Evolutionary conservation across 2,113 vertebrate species (phyloP).

Genomic region (Chaetorhynchus papuensis): DNA sequence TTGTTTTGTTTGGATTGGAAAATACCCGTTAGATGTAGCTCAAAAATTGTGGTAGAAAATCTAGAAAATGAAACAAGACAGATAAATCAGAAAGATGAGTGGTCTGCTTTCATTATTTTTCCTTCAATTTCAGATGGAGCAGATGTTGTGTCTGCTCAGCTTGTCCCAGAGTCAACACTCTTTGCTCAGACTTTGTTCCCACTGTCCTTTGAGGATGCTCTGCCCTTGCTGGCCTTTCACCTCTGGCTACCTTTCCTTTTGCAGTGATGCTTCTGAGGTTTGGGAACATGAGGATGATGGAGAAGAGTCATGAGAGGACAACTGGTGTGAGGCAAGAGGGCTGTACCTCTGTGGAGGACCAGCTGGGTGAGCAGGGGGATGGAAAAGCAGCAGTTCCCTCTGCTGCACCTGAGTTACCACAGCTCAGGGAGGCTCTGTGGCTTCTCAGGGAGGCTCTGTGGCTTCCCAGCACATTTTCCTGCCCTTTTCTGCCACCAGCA

Average conservation of each 20-base stretch:
- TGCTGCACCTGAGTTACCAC: not conserved
- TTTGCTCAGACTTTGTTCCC: not conserved
- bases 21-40: not conserved
- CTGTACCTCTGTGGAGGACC: not conserved
- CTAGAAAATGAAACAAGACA: not conserved
- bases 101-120: not conserved
- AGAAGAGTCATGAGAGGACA: not conserved
- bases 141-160: not conserved
- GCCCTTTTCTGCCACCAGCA: not conserved
- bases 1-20: slow-evolving; percentile 13
- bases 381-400: not conserved
- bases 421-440: not conserved
- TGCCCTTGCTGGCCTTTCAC: not conserved
- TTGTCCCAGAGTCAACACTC: not conserved
- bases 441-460: not conserved
- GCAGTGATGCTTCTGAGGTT: not conserved
- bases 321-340: not conserved
- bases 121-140: not conserved
- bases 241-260: not conserved
- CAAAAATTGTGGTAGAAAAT: not conserved
- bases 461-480: not conserved
- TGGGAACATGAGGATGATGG: not conserved
- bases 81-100: not conserved
- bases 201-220: not conserved
- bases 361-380: not conserved